Evolutionary conservation across 2,888 invertebrate species (phyloP), one percentile per base, ranked within the genome.

Genomic region (Rotaria sp.): DNA sequence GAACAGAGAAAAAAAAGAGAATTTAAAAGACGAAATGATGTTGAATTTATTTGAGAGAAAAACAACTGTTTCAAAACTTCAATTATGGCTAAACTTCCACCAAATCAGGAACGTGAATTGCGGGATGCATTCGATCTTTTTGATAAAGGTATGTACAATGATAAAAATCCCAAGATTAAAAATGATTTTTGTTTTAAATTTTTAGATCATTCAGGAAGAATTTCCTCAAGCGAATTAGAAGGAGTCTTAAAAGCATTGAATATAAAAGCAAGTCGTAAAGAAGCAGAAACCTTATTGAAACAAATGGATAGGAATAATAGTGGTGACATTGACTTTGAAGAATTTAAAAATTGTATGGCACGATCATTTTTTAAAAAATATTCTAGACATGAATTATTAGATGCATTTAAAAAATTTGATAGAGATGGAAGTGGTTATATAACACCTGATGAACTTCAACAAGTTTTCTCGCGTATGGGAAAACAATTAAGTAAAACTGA

Each of bases 361-460:
- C 50, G 50, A 21, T 50, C 84, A 8, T 86, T 84, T 30, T 84
- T 84, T 38, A 84, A 84, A 57, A 86, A 84, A 52, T 74, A 67
- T 86, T 67, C 84, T 41, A 52, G 67, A 67, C n/a, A 67, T 11
- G 86, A 86, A 21, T 35, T 84, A 41, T 45, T 24, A 38, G 50
- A 38, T 45, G 86, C 86, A 35, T 86, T 86, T 80, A 84, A 74
- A 55, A 86, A 86, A 48, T 86, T 86, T 15, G 86, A 86, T 67
- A 26, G 52, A 10, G 86, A 86, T 50, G 80, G 80, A 30, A 75
- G 41, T 41, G 84, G 84, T 48, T 84, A 84, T 35, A 86, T 86
- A 48, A 74, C 84, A 38, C 45, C 52, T 18, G n/a, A 52, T 2
- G 86, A 86, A 45, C 21, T 86, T 7, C 24, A 67, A 24, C 38